A percentile compares a stretch with the other conserved stretches of the same genome.
These are phyloP conservation scores for Pocillopora verrucosa DNA, from an alignment of 64 coral and sea anemone species.

Conservation along the genomic window DNA sequence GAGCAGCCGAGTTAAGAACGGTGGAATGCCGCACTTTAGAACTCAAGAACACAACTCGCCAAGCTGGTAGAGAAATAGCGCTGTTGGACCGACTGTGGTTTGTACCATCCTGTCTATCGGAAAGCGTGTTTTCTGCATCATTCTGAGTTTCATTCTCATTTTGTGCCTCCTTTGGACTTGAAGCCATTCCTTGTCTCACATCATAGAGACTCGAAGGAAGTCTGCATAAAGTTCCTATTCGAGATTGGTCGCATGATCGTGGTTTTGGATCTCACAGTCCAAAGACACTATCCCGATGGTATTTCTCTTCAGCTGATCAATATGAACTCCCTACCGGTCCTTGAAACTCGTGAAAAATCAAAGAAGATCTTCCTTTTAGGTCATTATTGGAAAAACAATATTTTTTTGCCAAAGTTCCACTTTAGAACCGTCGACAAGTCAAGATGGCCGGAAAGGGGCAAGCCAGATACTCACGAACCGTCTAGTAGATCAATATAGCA, in stretches of 20 bases:
- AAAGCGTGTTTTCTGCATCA: not conserved
- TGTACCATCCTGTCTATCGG: not conserved
- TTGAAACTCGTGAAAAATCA: not conserved
- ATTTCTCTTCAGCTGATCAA: not conserved
- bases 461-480: not conserved
- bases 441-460: slow-evolving; percentile 27
- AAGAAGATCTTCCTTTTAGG: not conserved
- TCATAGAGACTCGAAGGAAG: slow-evolving; percentile 2
- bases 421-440: not conserved
- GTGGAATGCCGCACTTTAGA: slow-evolving; percentile 87
- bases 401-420: not conserved
- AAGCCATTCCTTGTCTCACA: slow-evolving; percentile 45
- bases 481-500: slow-evolving; percentile 17
- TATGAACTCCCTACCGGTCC: not conserved
- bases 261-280: not conserved
- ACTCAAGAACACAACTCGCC: slow-evolving; percentile 82
- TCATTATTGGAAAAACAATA: not conserved
- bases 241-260: not conserved
- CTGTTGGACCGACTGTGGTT: slow-evolving; percentile 31
- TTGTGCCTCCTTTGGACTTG: slow-evolving; percentile 38
- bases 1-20: slow-evolving; percentile 62
- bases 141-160: slow-evolving; percentile 30
- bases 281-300: not conserved
- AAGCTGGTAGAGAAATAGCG: slow-evolving; percentile 16
- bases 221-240: not conserved